These are phyloP conservation scores for Chiloscyllium punctatum DNA, from an alignment of 2,797 vertebrate species.

Conservation along the genomic window DNA sequence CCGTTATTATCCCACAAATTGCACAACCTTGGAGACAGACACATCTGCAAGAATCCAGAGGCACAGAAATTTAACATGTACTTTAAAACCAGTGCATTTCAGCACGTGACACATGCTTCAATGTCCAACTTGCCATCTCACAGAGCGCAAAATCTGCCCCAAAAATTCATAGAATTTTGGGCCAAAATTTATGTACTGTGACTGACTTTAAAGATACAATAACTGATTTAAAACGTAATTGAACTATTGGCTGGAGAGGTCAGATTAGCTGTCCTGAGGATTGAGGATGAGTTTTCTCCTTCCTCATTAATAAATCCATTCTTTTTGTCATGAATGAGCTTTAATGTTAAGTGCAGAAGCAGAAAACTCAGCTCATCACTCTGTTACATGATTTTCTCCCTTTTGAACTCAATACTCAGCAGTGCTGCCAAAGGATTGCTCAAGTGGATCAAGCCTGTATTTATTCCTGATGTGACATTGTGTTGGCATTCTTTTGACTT, in stretches of 20 bases:
- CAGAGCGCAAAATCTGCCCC: too few species aligned
- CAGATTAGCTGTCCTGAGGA: too few species aligned
- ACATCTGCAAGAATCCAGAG: not conserved
- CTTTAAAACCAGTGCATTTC: not conserved
- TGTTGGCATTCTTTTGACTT: not conserved
- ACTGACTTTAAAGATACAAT: too few species aligned
- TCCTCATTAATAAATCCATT: too few species aligned
- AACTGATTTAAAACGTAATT: too few species aligned
- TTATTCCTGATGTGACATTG: not conserved
- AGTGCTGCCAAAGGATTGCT: not conserved
- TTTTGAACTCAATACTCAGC: not conserved
- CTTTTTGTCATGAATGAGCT: too few species aligned
- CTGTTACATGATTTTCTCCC: not conserved
- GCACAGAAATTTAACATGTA: not conserved
- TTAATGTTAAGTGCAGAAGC: too few species aligned
- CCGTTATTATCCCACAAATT: not conserved
- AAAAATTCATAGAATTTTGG: too few species aligned
- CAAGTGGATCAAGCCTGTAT: not conserved
- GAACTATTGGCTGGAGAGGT: too few species aligned
- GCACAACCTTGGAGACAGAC: not conserved
- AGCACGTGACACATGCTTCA: not conserved
- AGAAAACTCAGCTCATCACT: not conserved
- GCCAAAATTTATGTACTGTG: too few species aligned
- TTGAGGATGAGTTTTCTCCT: too few species aligned
- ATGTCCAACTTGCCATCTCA: not conserved